Evolutionary conservation across 2,113 vertebrate genomes (phyloP).

Genomic region (Gasterosteus aculeatus): DNA sequence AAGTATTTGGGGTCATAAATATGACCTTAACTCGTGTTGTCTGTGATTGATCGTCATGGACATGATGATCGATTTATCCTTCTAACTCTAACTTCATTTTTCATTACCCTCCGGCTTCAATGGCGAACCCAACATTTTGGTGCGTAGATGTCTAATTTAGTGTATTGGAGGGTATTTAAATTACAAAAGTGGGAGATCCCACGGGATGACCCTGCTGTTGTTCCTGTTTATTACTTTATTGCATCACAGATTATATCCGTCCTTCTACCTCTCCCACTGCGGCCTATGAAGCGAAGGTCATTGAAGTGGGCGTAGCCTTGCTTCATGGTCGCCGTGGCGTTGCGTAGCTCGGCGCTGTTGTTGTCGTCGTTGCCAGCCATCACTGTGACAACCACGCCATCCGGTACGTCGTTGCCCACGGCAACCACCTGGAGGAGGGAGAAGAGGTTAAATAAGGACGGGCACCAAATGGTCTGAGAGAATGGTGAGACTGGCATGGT

Average conservation of each 20-base stretch:
- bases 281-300: constrained; percentile 95
- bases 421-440: constrained; percentile 86
- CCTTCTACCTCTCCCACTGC: constrained; percentile 93
- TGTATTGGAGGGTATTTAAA: background rate
- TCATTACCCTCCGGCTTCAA: background rate
- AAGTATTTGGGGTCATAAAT: background rate
- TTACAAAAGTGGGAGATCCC: background rate
- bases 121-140: background rate
- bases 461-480: background rate
- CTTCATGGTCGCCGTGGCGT: constrained; percentile 95
- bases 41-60: background rate
- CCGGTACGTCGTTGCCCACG: constrained; percentile 92
- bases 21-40: background rate
- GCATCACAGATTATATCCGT: background rate
- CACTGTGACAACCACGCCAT: constrained; percentile 94
- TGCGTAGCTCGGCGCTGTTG: constrained; percentile 95
- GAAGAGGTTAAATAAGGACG: background rate
- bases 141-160: too few relatives aligned
- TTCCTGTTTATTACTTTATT: background rate
- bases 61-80: background rate
- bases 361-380: constrained; percentile 99
- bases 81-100: background rate
- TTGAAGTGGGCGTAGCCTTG: constrained; percentile 97
- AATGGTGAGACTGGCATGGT: too few relatives aligned
- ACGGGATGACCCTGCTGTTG: background rate